phyloP scores from a whole-genome alignment of 2,797 vertebrate species.

The Crocidura indochinensis region DNA sequence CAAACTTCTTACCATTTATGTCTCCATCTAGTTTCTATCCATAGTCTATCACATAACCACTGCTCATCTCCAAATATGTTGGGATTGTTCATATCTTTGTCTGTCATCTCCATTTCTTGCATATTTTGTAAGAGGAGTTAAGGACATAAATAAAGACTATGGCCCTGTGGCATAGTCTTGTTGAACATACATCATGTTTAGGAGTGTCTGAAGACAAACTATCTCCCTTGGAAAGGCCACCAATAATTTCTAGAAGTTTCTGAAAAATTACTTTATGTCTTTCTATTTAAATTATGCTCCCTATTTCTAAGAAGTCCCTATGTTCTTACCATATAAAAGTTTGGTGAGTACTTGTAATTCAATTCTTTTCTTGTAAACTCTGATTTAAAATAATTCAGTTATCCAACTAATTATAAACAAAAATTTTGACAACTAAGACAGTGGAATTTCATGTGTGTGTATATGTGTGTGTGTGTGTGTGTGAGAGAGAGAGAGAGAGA shows the following conservation, averaged over 20 bases:
- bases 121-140: neutral
- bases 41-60: neutral
- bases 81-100: neutral
- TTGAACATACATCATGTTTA: too few relatives aligned
- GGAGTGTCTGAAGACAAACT: neutral
- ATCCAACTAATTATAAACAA: neutral
- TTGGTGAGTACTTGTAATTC: neutral
- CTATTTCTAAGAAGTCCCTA: neutral
- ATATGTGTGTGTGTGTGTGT: too few relatives aligned
- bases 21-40: neutral
- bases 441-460: neutral
- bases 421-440: neutral
- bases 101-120: neutral
- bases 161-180: neutral
- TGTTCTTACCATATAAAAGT: neutral
- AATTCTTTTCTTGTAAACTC: constrained; percentile 3
- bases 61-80: neutral
- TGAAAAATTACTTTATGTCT: neutral
- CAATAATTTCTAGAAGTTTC: neutral
- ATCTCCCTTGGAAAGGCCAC: neutral
- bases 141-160: neutral
- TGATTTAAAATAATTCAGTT: neutral
- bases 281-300: neutral
- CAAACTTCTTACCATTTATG: neutral
- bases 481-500: too few relatives aligned